Conservation (phyloP, 2,113 vertebrate species). For the Cephalopterus ornatus region DNA sequence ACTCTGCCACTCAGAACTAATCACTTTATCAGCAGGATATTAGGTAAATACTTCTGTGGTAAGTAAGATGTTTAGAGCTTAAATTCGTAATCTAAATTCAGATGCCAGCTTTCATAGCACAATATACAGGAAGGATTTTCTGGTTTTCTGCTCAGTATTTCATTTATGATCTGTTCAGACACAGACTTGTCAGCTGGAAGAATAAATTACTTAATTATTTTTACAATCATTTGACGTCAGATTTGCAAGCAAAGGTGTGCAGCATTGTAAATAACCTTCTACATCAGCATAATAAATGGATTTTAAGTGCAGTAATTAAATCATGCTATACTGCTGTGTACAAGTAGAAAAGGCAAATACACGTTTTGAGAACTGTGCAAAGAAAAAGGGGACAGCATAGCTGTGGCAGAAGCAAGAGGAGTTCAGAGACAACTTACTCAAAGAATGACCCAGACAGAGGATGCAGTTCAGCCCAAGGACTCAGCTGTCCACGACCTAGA, state of each 20-base stretch:
- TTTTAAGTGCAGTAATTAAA: neutral
- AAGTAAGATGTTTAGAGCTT: neutral
- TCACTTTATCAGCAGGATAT: neutral
- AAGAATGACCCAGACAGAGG: neutral
- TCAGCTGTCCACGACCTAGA: neutral
- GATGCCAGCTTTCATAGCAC: neutral
- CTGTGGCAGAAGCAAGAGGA: neutral
- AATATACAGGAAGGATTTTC: neutral
- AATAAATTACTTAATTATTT: slow-evolving; percentile 28
- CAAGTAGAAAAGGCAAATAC: neutral
- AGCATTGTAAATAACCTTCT: neutral
- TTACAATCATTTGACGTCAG: neutral
- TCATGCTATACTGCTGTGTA: neutral
- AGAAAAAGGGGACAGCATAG: neutral
- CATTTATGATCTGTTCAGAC: neutral
- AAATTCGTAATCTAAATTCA: neutral
- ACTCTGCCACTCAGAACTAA: slow-evolving; percentile 3
- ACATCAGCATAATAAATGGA: neutral
- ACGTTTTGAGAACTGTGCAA: neutral
- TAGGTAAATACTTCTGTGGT: neutral
- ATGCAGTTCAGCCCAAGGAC: neutral
- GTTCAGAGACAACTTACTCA: neutral
- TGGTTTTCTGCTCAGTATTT: neutral
- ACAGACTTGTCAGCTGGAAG: neutral
- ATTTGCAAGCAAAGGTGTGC: neutral